Base-by-base conservation (phyloP, 1,140 invertebrate genomes). In the Halesus radiatus region DNA sequence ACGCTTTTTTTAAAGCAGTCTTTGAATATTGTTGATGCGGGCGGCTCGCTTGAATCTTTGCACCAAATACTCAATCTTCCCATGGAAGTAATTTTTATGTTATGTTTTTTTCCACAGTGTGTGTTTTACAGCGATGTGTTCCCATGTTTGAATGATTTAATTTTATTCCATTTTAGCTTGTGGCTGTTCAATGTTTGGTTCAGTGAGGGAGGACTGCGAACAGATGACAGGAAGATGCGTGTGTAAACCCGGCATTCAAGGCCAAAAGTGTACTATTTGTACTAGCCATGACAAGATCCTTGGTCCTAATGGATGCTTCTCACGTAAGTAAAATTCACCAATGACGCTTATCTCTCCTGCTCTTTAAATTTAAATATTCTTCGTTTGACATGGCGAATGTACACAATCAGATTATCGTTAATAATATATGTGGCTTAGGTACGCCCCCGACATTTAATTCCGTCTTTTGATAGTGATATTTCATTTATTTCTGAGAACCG, bases 221-320 rank as follows among this genome's bases (percentile, higher is more conserved):
- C 89, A 94, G 52, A 90, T 92, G 76, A 93, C 91, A 62, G 98
- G 98, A n/a, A 95, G 98, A 83, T 99, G 98, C 87, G 93, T 93
- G 0, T 99, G 98, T 86, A 93, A 94, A 80, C 94, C 93, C 78
- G 98, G 94, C 81, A 99, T 94, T 85, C 95, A 95, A n/a, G 96
- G 96, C 54, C 90, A 94, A 78, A 93, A 94, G 56, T 99, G 98
- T 85, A 96, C 96, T 58, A 92, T 93, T 22, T 98, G 97, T 85
- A 92, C 92, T 0, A 94, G 93, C 82, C 93, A 94, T 76, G 93
- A 94, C 83, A 93, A 94, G 85, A 90, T 94, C 45, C 90, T 97
- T 1, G 94, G 93, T 72, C 92, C 93, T 8, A 93, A 93, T 82
- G 95, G 95, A 76, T 96, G 95, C 85, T 92, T 93, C 76, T 90